Conservation (phyloP, 2,888 invertebrate genomes). For the Machimus atricapillus region DNA sequence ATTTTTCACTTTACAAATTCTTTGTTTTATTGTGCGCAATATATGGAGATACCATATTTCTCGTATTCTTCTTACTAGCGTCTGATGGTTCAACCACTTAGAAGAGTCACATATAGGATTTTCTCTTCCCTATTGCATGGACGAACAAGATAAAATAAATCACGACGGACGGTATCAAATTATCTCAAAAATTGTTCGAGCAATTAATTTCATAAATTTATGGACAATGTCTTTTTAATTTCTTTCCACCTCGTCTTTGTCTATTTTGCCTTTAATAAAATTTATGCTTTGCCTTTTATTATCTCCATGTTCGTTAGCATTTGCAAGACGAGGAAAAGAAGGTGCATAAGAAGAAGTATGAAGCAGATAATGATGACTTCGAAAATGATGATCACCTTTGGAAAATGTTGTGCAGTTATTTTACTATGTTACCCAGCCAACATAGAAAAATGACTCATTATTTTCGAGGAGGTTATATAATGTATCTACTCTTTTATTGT, state of each 20-base stretch:
- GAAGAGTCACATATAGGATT: background rate
- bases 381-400: background rate
- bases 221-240: constrained; percentile 39
- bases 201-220: constrained; percentile 41
- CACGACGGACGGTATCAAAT: constrained; percentile 34
- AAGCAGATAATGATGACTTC: background rate
- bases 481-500: constrained; percentile 28
- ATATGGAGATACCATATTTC: background rate
- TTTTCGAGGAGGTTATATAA: background rate
- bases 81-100: background rate
- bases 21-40: background rate
- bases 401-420: background rate
- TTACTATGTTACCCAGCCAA: background rate
- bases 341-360: background rate
- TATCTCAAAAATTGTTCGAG: constrained; percentile 35
- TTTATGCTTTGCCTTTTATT: constrained; percentile 30
- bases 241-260: constrained; percentile 28
- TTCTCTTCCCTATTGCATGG: background rate
- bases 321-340: background rate
- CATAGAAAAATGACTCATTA: background rate
- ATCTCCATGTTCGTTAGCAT: background rate
- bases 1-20: background rate
- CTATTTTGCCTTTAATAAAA: constrained; percentile 37
- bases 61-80: background rate
- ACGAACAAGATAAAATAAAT: constrained; percentile 25